Evolutionary conservation across 2,797 vertebrate genomes (phyloP).

Genomic region (Danionella dracula): DNA sequence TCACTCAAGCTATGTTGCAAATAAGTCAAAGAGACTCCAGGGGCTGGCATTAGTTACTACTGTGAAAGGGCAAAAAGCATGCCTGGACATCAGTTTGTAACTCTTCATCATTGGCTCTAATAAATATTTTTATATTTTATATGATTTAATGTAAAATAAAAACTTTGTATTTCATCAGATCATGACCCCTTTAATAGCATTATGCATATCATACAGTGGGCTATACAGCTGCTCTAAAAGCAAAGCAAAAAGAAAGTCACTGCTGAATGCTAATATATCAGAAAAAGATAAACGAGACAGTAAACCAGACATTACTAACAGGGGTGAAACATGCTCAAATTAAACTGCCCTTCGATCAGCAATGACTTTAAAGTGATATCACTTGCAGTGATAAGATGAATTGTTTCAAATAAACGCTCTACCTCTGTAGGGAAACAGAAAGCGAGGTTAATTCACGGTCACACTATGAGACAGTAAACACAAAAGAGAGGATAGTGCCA

Average conservation of each 20-base stretch:
- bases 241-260: background rate
- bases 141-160: no score
- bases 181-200: no score
- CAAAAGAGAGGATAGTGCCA: background rate
- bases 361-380: background rate
- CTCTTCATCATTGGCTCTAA: no score
- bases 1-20: no score
- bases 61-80: no score
- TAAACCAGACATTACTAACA: background rate
- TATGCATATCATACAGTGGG: no score
- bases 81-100: no score
- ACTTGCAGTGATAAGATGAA: background rate
- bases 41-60: no score
- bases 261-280: background rate
- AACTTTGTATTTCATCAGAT: no score
- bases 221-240: no score
- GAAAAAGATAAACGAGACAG: background rate
- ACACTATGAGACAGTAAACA: slow-evolving; percentile 15
- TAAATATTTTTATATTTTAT: no score
- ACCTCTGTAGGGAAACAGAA: slow-evolving; percentile 3
- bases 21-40: no score
- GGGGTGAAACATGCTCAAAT: background rate
- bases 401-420: background rate
- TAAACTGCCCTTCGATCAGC: background rate
- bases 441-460: slow-evolving; percentile 12